Conservation (phyloP, 2,113 vertebrate species). For the Semnopithecus entellus region DNA sequence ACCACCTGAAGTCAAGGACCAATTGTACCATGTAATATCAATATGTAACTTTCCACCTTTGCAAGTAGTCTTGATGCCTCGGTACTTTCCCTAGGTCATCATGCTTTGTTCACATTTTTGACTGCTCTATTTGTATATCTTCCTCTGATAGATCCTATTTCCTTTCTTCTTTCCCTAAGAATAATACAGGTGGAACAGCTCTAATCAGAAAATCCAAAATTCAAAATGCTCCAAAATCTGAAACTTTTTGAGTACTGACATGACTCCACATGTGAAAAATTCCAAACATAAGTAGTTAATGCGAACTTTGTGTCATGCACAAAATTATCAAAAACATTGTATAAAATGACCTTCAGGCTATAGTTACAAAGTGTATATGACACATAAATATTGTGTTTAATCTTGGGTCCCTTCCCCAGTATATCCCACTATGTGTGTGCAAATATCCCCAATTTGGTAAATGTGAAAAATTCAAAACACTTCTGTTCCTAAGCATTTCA, state of each 20-base stretch:
- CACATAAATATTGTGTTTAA: not conserved
- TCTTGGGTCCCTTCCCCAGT: not conserved
- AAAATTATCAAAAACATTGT: not conserved
- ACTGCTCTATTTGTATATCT: not conserved
- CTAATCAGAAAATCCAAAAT: not conserved
- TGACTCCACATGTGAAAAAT: not conserved
- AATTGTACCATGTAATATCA: not conserved
- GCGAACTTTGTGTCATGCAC: not conserved
- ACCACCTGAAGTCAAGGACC: not conserved
- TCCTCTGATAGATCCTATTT: not conserved
- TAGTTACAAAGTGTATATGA: not conserved
- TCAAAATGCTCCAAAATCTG: not conserved
- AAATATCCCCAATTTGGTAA: not conserved
- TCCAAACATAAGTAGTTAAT: not conserved
- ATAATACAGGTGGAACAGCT: not conserved
- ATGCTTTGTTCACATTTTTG: not conserved
- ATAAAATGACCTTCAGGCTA: not conserved
- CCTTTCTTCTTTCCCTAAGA: not conserved
- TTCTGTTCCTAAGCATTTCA: not conserved
- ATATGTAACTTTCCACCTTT: not conserved
- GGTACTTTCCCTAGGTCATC: accelerated
- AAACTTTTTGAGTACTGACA: not conserved
- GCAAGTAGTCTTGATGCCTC: not conserved
- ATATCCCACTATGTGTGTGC: not conserved
- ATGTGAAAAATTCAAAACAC: not conserved